Percentiles rank a stretch among this genome's conserved stretches.
Evolutionary conservation across 2,113 vertebrate genomes (phyloP).

Genomic region (Phyllopteryx taeniolatus): DNA sequence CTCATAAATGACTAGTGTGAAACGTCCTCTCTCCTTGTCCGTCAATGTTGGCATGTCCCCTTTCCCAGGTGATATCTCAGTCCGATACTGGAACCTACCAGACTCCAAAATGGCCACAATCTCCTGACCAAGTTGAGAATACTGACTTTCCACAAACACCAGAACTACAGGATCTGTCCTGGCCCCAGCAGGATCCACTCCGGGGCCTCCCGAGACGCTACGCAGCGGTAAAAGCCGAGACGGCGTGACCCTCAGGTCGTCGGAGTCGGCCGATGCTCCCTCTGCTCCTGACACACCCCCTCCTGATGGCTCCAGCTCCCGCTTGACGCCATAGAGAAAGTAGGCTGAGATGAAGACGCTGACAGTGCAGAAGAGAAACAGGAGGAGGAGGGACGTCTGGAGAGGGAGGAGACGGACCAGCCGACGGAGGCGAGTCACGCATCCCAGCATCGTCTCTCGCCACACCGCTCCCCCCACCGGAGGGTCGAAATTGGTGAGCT

Average conservation of each 20-base stretch:
- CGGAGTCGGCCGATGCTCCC: constrained; percentile 73
- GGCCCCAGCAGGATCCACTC: constrained; percentile 67
- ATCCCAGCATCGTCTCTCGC: constrained; percentile 76
- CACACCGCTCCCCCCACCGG: constrained; percentile 53
- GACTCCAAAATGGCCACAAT: constrained; percentile 97
- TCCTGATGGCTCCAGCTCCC: constrained; percentile 87
- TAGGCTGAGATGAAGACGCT: constrained; percentile 95
- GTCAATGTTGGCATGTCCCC: constrained; percentile 97
- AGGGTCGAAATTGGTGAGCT: constrained; percentile 15
- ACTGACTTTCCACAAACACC: constrained; percentile 97
- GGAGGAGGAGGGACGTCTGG: constrained; percentile 90
- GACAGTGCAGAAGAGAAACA: constrained; percentile 92
- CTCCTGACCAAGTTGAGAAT: constrained; percentile 96
- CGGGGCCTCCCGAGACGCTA: constrained; percentile 73
- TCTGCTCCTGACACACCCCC: constrained; percentile 78
- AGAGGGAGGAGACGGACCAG: constrained; percentile 91
- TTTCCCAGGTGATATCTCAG: constrained; percentile 93
- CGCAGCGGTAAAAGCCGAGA: constrained; percentile 82
- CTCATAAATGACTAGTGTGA: constrained; percentile 92
- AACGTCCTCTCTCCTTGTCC: constrained; percentile 89
- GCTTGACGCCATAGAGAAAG: constrained; percentile 97
- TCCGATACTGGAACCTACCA: constrained; percentile 90
- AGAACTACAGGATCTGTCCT: constrained; percentile 91
- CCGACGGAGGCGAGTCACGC: constrained; percentile 82
- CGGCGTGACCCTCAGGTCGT: constrained; percentile 81